phyloP scores from a whole-genome alignment of 2,888 invertebrate species.

The Napeogenes sylphis region DNA sequence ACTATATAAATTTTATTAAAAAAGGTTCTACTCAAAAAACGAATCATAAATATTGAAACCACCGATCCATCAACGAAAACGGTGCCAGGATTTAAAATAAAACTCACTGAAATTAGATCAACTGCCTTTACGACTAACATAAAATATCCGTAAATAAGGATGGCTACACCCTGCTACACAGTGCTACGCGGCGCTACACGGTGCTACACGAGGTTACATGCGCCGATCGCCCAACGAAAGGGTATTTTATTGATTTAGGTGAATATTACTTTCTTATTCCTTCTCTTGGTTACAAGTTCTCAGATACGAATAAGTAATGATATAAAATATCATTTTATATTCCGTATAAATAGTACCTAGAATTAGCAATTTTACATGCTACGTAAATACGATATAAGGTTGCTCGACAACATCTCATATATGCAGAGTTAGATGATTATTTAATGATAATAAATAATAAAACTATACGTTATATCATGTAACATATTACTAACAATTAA shows the following conservation, averaged over 20 bases:
- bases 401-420: no score
- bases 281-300: background rate
- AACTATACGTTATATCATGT: no score
- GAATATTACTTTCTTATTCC: background rate
- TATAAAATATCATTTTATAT: background rate
- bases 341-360: no score
- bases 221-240: background rate
- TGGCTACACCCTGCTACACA: no score
- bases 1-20: background rate
- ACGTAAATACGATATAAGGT: no score
- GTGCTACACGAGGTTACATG: background rate
- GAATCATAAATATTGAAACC: conserved; percentile 1
- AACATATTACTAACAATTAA: no score
- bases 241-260: conserved; percentile 5
- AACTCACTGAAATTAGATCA: conserved; percentile 12
- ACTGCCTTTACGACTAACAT: conserved; percentile 14
- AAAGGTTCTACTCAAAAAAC: background rate
- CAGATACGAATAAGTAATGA: background rate
- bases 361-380: no score
- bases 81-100: conserved; percentile 10
- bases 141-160: conserved; percentile 12
- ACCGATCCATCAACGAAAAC: conserved; percentile 2
- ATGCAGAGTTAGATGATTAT: no score
- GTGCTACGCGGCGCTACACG: no score
- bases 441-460: no score